Percentiles rank a stretch among this genome's conserved stretches.
Conservation (phyloP, 2,797 vertebrate species). For the Tragelaphus eurycerus region DNA sequence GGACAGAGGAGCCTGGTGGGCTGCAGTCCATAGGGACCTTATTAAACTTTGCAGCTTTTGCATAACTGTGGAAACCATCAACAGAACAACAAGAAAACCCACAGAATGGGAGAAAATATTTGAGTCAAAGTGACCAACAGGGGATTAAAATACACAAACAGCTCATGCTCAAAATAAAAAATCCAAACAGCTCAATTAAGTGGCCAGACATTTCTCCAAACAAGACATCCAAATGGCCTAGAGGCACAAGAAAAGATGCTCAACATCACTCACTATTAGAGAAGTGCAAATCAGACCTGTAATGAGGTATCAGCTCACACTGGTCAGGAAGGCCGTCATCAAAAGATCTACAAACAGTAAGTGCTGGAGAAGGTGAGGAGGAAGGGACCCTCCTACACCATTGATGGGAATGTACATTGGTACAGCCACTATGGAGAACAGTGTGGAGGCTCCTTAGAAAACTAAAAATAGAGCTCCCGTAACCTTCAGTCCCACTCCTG, state of each 20-base stretch:
- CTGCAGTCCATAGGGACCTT: background rate
- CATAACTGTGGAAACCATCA: background rate
- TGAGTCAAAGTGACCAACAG: background rate
- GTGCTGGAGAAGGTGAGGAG: background rate
- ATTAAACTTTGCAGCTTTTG: background rate
- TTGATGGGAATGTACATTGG: background rate
- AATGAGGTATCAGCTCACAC: background rate
- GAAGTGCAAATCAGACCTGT: background rate
- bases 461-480: background rate
- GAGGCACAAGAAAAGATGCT: background rate
- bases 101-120: background rate
- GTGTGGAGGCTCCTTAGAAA: background rate
- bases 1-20: background rate
- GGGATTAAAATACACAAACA: background rate
- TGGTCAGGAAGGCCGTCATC: background rate
- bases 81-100: background rate
- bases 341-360: background rate
- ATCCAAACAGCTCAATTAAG: background rate
- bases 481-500: background rate
- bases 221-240: background rate
- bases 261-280: background rate
- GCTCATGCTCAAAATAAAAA: background rate
- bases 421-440: background rate
- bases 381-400: background rate
- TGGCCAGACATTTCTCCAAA: background rate